These are phyloP conservation scores for Minunthozetes semirufus DNA, from an alignment of 2,888 invertebrate genomes.

Conservation along the genomic window DNA sequence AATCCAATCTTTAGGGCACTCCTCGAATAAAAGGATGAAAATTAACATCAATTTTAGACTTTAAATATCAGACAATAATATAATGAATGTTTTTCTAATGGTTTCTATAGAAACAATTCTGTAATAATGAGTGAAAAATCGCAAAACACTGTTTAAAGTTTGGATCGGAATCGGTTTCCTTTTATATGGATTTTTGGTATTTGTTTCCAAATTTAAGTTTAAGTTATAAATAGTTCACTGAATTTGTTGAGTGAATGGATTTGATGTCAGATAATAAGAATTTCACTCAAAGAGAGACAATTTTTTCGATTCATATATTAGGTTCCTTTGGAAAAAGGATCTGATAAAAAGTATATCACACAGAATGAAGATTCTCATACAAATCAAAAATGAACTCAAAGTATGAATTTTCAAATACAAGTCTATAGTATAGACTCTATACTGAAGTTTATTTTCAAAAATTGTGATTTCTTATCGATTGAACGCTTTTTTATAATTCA, in stretches of 20 bases:
- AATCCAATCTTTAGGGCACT: background rate
- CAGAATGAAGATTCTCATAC: too few relatives aligned
- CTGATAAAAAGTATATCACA: too few relatives aligned
- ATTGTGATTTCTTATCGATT: too few relatives aligned
- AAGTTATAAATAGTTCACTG: background rate
- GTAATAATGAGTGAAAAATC: background rate
- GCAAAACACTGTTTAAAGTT: background rate
- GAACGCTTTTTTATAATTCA: too few relatives aligned
- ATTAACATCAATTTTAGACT: constrained; percentile 5
- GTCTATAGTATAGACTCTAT: too few relatives aligned
- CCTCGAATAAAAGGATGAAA: background rate
- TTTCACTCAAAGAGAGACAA: background rate
- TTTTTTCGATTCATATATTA: too few relatives aligned
- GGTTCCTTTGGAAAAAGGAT: too few relatives aligned
- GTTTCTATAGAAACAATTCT: constrained; percentile 21
- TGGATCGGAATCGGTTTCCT: background rate
- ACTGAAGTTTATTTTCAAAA: too few relatives aligned
- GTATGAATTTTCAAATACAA: too few relatives aligned
- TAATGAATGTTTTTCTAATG: constrained; percentile 16
- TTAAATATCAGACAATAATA: constrained; percentile 9
- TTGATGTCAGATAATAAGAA: background rate
- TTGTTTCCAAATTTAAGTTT: too few relatives aligned
- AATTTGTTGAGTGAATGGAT: background rate
- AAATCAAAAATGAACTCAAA: too few relatives aligned
- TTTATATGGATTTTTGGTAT: too few relatives aligned